Conservation (phyloP, 64 coral and sea anemone genomes). For the Acropora tenuis region DNA sequence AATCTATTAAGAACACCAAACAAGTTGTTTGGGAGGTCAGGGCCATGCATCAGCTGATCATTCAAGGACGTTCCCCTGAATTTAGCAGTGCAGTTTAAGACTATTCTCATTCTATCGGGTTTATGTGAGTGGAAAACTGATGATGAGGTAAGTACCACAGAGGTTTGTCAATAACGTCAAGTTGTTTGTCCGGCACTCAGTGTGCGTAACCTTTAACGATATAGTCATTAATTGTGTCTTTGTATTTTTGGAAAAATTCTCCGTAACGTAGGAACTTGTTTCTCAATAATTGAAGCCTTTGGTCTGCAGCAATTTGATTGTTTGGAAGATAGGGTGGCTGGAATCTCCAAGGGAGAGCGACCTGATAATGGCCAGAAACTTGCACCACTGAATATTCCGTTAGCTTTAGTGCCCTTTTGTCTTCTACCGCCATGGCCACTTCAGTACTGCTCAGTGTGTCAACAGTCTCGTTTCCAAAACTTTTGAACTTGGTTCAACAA, state of each 20-base stretch:
- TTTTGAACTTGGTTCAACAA: background rate
- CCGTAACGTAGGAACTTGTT: background rate
- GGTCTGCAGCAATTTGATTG: too few species aligned
- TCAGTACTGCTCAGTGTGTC: background rate
- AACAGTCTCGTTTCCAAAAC: background rate
- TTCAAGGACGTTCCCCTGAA: background rate
- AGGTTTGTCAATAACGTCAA: background rate
- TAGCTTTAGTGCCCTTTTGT: background rate
- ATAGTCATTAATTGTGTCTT: background rate
- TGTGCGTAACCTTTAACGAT: background rate
- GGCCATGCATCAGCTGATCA: background rate
- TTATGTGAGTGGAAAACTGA: background rate
- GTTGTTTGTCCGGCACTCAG: background rate
- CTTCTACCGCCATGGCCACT: background rate
- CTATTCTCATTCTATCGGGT: background rate
- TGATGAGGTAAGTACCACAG: background rate
- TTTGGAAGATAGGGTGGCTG: too few species aligned
- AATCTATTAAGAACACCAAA: constrained; percentile 7
- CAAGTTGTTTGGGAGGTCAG: background rate
- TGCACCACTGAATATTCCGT: background rate
- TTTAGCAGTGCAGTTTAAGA: background rate
- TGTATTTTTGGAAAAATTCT: background rate
- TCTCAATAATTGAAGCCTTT: too few species aligned
- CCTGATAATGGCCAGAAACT: too few species aligned
- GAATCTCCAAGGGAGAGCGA: too few species aligned